phyloP scores from a whole-genome alignment of 2,888 invertebrate genomes.

The Incurvaria masculella region DNA sequence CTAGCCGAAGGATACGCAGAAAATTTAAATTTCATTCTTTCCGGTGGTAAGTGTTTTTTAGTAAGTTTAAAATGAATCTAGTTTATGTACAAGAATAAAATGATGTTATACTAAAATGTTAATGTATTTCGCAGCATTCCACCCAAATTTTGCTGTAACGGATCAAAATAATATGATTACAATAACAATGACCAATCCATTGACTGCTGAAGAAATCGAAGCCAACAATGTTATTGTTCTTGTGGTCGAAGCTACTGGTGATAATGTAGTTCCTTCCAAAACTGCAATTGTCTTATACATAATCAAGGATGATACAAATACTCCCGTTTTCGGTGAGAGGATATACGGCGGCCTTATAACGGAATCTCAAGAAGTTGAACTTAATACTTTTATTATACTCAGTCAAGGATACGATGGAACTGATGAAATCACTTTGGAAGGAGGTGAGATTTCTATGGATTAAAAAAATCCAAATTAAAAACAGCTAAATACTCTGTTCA shows the following conservation, averaged over 20 bases:
- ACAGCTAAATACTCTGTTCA: too few relatives aligned
- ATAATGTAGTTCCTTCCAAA: conserved; percentile 26
- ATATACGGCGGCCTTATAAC: conserved; percentile 29
- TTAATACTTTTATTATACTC: conserved; percentile 26
- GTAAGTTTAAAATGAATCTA: too few relatives aligned
- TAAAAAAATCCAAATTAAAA: too few relatives aligned
- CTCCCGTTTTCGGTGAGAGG: conserved; percentile 30
- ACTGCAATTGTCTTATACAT: conserved; percentile 33
- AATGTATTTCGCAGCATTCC: too few relatives aligned
- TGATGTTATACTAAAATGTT: too few relatives aligned
- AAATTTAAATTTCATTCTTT: conserved; percentile 24
- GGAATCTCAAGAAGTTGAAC: conserved; percentile 20
- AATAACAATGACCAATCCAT: too few relatives aligned
- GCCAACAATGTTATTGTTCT: conserved; percentile 30
- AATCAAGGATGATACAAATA: conserved; percentile 30
- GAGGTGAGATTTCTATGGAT: too few relatives aligned
- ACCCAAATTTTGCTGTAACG: too few relatives aligned
- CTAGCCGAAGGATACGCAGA: conserved; percentile 25
- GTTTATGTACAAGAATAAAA: too few relatives aligned
- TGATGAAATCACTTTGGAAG: too few relatives aligned
- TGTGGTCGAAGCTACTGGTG: conserved; percentile 28
- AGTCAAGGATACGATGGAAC: conserved; percentile 28
- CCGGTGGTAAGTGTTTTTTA: conserved; percentile 29
- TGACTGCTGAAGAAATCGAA: conserved; percentile 27
- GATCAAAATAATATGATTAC: too few relatives aligned